Conservation (phyloP, 2,113 vertebrate genomes). For the Hepsetus odoe region DNA sequence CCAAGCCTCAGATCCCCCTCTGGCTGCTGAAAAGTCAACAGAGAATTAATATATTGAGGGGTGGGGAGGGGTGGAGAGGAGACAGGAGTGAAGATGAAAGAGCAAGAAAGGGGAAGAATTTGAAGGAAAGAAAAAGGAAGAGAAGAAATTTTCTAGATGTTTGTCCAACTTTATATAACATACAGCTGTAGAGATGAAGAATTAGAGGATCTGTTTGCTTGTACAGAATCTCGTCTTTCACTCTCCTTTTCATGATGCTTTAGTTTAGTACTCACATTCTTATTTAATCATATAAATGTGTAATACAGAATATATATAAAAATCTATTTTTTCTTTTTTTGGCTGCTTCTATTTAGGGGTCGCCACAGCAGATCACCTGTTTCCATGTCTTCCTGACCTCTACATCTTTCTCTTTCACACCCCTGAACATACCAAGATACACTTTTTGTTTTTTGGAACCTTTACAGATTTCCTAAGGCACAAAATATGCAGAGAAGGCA, state of each 20-base stretch:
- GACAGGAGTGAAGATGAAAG: conserved; percentile 26
- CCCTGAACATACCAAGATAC: no score
- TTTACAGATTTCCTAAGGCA: no score
- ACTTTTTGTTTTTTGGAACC: no score
- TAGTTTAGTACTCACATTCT: no score
- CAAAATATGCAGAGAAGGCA: no score
- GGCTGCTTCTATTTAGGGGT: no score
- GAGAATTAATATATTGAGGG: conserved; percentile 53
- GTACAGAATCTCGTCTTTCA: neutral
- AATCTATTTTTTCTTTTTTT: no score
- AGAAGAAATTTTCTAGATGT: conserved; percentile 62
- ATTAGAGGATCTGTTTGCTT: neutral
- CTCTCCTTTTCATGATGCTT: neutral
- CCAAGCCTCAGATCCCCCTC: conserved; percentile 73
- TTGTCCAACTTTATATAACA: neutral
- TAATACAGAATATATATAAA: no score
- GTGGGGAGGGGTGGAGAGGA: conserved; percentile 40
- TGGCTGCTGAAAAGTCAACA: conserved; percentile 61
- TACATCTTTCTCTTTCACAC: no score
- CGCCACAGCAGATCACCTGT: no score
- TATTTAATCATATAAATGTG: no score
- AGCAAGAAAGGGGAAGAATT: conserved; percentile 15
- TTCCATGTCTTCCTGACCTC: no score
- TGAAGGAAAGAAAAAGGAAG: conserved; percentile 24
- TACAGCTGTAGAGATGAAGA: neutral